Percentiles rank a stretch among this genome's conserved stretches.
Conservation (phyloP, 2,797 vertebrate species). For the Bradypodion pumilum region DNA sequence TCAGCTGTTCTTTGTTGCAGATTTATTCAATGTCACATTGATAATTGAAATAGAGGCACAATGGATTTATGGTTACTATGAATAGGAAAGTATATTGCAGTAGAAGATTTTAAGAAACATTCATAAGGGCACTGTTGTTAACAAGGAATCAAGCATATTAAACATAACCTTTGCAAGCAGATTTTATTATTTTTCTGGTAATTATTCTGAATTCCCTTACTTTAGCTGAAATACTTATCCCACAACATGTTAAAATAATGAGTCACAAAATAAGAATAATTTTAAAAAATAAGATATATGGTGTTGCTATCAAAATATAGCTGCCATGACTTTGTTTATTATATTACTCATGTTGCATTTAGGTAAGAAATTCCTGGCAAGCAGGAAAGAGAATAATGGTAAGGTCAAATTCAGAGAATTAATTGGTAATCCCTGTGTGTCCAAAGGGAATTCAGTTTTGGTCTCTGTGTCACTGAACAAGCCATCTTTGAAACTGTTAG, state of each 20-base stretch:
- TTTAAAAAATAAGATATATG: not conserved
- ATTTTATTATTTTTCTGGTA: not conserved
- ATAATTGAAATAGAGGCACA: slow-evolving; percentile 27
- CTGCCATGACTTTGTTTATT: not conserved
- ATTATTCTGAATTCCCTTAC: not conserved
- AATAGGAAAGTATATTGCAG: slow-evolving; percentile 36
- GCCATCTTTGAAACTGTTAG: not conserved
- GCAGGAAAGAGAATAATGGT: not conserved
- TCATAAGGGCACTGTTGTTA: slow-evolving; percentile 7
- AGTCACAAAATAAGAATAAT: not conserved
- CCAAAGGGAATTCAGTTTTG: not conserved
- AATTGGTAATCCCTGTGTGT: not conserved
- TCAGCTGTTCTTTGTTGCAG: slow-evolving; percentile 29
- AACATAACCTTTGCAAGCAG: slow-evolving; percentile 10
- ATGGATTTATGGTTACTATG: slow-evolving; percentile 6
- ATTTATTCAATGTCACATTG: slow-evolving; percentile 44
- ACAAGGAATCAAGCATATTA: slow-evolving; percentile 49
- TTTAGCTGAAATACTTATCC: not conserved
- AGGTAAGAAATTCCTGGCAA: not conserved
- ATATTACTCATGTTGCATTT: not conserved
- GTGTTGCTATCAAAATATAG: not conserved
- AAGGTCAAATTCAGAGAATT: not conserved
- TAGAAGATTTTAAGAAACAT: slow-evolving; percentile 17
- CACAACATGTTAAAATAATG: not conserved
- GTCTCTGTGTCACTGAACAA: not conserved